A percentile compares a stretch with the other conserved stretches of the same genome.
phyloP scores from a whole-genome alignment of 2,113 vertebrate genomes.

The Calyptomena viridis region DNA sequence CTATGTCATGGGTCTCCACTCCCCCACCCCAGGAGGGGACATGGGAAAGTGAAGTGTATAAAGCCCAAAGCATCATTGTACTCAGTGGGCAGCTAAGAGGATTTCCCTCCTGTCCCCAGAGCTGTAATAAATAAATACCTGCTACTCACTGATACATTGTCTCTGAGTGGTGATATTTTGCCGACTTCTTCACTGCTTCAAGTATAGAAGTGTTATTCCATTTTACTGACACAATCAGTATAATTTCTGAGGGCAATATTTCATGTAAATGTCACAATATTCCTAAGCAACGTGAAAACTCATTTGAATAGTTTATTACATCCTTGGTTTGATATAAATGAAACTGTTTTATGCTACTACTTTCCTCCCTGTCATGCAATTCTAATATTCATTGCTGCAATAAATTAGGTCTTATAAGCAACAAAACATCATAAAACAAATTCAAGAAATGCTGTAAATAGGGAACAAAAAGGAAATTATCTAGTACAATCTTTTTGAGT shows the following conservation, averaged over 20 bases:
- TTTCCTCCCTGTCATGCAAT: constrained; percentile 5
- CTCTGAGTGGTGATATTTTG: too few relatives aligned
- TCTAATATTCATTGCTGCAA: background rate
- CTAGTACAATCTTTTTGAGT: background rate
- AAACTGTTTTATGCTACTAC: background rate
- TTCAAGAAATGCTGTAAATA: constrained; percentile 14
- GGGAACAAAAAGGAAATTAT: constrained; percentile 7
- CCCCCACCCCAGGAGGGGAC: too few relatives aligned
- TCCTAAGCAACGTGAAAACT: background rate
- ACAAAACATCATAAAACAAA: constrained; percentile 14
- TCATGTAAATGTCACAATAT: background rate
- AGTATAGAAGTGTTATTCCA: background rate
- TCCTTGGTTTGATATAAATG: background rate
- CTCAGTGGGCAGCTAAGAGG: too few relatives aligned
- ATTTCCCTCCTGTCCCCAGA: too few relatives aligned
- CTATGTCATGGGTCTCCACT: too few relatives aligned
- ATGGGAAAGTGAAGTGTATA: too few relatives aligned
- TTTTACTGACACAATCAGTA: background rate
- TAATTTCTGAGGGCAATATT: background rate
- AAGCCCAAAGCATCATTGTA: too few relatives aligned
- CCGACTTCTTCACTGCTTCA: too few relatives aligned
- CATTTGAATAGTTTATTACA: constrained; percentile 16
- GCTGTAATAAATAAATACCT: too few relatives aligned
- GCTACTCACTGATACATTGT: too few relatives aligned
- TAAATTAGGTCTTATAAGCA: constrained; percentile 47